These are phyloP conservation scores for Melanostoma mellinum DNA, from an alignment of 2,888 invertebrate genomes.

Conservation along the genomic window DNA sequence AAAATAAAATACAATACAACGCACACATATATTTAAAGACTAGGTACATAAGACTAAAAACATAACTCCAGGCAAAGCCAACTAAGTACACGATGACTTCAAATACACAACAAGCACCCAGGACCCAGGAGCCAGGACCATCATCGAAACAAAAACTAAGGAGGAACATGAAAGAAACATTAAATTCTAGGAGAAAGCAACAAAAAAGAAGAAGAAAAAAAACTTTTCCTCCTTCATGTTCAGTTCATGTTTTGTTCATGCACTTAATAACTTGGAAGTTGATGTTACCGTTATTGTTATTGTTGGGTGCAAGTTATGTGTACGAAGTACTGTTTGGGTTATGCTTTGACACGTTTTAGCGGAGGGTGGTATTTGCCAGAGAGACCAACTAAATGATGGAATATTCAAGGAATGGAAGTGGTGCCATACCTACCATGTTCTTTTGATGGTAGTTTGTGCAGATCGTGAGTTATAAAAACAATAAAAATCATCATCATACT, in stretches of 20 bases:
- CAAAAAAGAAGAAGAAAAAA: constrained; percentile 18
- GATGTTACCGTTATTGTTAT: constrained; percentile 68
- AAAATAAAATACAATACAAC: constrained; percentile 8
- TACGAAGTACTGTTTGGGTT: constrained; percentile 43
- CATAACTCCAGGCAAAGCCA: constrained; percentile 41
- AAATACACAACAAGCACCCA: constrained; percentile 21
- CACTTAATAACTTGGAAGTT: constrained; percentile 70
- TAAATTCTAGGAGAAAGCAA: constrained; percentile 28
- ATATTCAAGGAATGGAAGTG: constrained; percentile 20
- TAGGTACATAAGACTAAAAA: constrained; percentile 1
- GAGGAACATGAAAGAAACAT: constrained; percentile 54
- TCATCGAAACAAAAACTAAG: constrained; percentile 48
- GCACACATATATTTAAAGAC: neutral
- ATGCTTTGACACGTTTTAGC: constrained; percentile 59
- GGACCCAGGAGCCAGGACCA: constrained; percentile 23
- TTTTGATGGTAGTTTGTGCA: constrained; percentile 23
- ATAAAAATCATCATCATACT: constrained; percentile 10
- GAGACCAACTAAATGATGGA: constrained; percentile 29
- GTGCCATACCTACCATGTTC: neutral
- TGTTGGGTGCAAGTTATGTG: constrained; percentile 48
- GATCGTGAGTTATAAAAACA: constrained; percentile 22
- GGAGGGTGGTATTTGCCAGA: constrained; percentile 7
- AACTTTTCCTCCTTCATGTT: constrained; percentile 53
- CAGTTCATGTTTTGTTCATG: constrained; percentile 68
- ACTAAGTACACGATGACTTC: constrained; percentile 48